Conservation (phyloP, 2,113 vertebrate species). For the Pituophis catenifer region DNA sequence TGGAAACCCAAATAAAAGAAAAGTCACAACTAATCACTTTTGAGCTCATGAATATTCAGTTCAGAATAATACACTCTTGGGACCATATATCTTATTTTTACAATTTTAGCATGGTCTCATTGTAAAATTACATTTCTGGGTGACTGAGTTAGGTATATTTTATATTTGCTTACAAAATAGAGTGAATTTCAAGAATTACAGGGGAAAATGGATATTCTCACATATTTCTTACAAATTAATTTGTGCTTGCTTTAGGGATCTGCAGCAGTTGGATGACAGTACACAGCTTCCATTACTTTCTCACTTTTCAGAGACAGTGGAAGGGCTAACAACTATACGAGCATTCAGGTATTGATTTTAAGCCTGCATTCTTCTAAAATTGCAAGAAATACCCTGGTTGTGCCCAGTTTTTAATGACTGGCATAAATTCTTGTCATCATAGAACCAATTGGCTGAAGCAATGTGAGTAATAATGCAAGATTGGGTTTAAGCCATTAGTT, state of each 20-base stretch:
- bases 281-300: conserved; percentile 93
- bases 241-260: conserved; percentile 76
- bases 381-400: background rate
- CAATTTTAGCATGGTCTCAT: background rate
- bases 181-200: background rate
- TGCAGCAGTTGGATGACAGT: conserved; percentile 95
- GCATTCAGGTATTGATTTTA: conserved; percentile 84
- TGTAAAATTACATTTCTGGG: background rate
- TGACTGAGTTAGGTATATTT: background rate
- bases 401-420: background rate
- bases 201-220: rapidly evolving
- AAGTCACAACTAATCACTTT: background rate
- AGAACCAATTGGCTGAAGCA: background rate
- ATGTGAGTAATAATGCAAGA: background rate
- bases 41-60: conserved; percentile 5
- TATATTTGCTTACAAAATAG: conserved; percentile 1
- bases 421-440: background rate
- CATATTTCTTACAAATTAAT: background rate
- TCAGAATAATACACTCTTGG: background rate
- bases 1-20: background rate
- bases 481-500: background rate
- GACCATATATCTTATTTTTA: background rate
- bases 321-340: conserved; percentile 93
- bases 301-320: conserved; percentile 95
- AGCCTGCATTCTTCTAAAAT: background rate